Evolutionary conservation across 2,888 invertebrate species (phyloP).

Genomic region (Nomada ferruginata): DNA sequence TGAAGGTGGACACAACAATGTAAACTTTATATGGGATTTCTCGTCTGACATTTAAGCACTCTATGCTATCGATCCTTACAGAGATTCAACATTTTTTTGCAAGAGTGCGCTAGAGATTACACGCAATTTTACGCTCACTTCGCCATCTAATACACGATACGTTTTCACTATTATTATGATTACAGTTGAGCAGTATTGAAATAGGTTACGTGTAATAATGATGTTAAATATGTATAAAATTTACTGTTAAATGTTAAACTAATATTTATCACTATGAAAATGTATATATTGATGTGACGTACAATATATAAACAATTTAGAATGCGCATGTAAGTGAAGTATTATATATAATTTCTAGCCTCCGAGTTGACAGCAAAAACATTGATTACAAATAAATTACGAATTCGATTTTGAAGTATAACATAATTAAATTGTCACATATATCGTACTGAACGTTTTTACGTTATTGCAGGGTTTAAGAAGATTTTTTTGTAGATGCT

Average conservation of each 20-base stretch:
- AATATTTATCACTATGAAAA: conserved; percentile 17
- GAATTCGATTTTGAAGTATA: neutral
- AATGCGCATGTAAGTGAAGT: conserved; percentile 29
- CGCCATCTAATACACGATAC: conserved; percentile 30
- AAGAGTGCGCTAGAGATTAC: conserved; percentile 10
- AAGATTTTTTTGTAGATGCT: conserved; percentile 21
- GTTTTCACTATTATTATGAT: conserved; percentile 41
- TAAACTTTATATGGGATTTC: neutral
- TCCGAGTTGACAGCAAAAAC: neutral
- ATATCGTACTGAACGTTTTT: neutral
- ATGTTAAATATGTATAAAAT: conserved; percentile 24
- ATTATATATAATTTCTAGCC: neutral
- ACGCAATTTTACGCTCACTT: conserved; percentile 11
- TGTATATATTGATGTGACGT: conserved; percentile 28
- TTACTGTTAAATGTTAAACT: conserved; percentile 10
- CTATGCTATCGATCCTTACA: conserved; percentile 10
- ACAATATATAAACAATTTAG: conserved; percentile 11
- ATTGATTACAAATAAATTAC: neutral
- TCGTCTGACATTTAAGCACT: neutral
- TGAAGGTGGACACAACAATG: too few relatives aligned
- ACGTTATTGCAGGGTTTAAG: conserved; percentile 1
- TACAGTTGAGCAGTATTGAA: conserved; percentile 16
- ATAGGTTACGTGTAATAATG: conserved; percentile 17
- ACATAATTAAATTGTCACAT: neutral
- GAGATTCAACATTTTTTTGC: conserved; percentile 7